Base-by-base conservation (phyloP, 2,797 vertebrate genomes). In the Chiroxiphia lanceolata region DNA sequence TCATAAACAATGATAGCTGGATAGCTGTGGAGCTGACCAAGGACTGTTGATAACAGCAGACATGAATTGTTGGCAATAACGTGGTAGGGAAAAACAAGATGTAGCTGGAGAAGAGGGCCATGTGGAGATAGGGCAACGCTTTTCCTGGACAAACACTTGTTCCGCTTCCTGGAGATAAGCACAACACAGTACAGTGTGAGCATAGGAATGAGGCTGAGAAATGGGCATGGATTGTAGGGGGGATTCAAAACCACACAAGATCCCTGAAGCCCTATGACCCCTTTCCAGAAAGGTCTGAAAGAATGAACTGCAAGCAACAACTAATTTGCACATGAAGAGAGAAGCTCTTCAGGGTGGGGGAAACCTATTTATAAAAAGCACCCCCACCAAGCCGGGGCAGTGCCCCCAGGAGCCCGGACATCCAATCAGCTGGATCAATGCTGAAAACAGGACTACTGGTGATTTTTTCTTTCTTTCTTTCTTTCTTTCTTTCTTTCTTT, bases 161-260 rank as follows among this genome's bases (percentile, higher is more conserved):
- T 45, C n/a, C 12, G 9, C 27, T 15, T 68, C 25, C 40, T 54
- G 12, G 40, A 34, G 14, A 31, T 19, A 15, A 54, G 21, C 34
- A 18, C 6, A 27, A 47, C 21, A 22, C 17, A 53, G 8, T 9
- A 21, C 16, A 74, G 20, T 0, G 0, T 7, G 67, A 67, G 53
- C 0, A 0, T 40, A 47, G 38, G 23, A 53, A 60, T 15, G 29
- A 31, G 29, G 20, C 29, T 0, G 0, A 18, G 69, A 74, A 74
- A 38, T 18, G 11, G 11, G 9, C 16, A 40, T 45, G 60, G 45
- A 26, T 8, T 22, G 5, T 29, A 51, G 38, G 11, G 10, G 4
- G 1, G 10, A 4, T 45, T 21, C n/a, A 45, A 25, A 14, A 59
- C 6, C 20, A 67, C 20, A 5, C 11, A 45, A n/a, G 20, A 18